These are phyloP conservation scores for Hystrix brachyura DNA, from an alignment of 2,113 vertebrate species.

Conservation along the genomic window DNA sequence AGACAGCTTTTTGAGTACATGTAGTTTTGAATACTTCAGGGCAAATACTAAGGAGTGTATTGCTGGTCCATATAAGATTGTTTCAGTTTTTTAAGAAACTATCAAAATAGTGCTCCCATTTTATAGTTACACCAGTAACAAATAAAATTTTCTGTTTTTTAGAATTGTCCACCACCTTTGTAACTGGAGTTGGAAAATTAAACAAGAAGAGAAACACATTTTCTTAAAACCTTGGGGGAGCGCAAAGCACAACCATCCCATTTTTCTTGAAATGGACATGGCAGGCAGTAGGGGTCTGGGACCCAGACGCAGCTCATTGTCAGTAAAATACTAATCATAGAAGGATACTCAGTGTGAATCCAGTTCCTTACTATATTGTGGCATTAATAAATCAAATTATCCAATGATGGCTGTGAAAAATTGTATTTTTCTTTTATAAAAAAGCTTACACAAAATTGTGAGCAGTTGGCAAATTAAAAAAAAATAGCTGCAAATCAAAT, in stretches of 20 bases:
- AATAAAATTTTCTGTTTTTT: neutral
- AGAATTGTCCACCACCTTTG: neutral
- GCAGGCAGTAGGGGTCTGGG: neutral
- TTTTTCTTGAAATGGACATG: neutral
- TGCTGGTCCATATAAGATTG: neutral
- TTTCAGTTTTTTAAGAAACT: neutral
- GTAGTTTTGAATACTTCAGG: neutral
- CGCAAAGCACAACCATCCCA: neutral
- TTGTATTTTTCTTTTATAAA: slow-evolving; percentile 60
- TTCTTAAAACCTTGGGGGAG: neutral
- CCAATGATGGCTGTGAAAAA: slow-evolving; percentile 50
- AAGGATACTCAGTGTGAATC: neutral
- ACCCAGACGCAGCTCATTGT: neutral
- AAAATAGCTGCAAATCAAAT: slow-evolving; percentile 72
- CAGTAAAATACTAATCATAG: slow-evolving; percentile 4
- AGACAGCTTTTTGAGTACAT: neutral
- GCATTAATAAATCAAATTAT: slow-evolving; percentile 64
- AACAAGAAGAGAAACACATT: neutral
- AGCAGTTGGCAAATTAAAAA: slow-evolving; percentile 68
- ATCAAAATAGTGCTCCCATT: neutral
- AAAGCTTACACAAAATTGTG: slow-evolving; percentile 38
- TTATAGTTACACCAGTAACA: neutral
- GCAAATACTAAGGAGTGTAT: neutral
- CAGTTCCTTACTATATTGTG: slow-evolving; percentile 5
- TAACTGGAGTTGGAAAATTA: neutral